These are phyloP conservation scores for Danionella cerebrum DNA, from an alignment of 2,113 vertebrate genomes.

Conservation along the genomic window DNA sequence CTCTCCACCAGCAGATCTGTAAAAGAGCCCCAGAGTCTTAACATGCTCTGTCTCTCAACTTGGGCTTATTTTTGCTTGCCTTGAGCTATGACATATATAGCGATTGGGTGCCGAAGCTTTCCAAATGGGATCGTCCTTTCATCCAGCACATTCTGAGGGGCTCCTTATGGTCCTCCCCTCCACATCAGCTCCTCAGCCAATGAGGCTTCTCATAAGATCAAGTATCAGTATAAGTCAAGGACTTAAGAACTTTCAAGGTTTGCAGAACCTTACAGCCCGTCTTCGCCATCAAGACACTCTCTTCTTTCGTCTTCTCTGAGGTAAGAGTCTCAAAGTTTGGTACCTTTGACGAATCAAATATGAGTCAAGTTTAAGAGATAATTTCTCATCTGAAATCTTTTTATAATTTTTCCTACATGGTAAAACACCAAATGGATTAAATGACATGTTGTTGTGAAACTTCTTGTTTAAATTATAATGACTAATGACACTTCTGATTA, in stretches of 20 bases:
- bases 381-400: too few relatives aligned
- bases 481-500: too few relatives aligned
- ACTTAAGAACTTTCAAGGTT: constrained; percentile 51
- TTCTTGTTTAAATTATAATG: too few relatives aligned
- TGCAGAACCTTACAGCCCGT: constrained; percentile 57
- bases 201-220: constrained; percentile 67
- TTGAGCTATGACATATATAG: constrained; percentile 77
- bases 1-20: constrained; percentile 43
- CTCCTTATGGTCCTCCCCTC: constrained; percentile 54
- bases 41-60: constrained; percentile 16
- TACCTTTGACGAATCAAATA: neutral
- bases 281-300: constrained; percentile 58
- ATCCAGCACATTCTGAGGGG: constrained; percentile 60
- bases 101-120: constrained; percentile 65
- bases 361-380: neutral
- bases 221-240: constrained; percentile 79
- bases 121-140: constrained; percentile 64
- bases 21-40: constrained; percentile 23
- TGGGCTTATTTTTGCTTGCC: constrained; percentile 49
- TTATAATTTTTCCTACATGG: too few relatives aligned
- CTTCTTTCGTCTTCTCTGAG: constrained; percentile 62
- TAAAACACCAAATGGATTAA: too few relatives aligned
- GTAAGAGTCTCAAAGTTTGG: constrained; percentile 57
- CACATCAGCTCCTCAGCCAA: constrained; percentile 61
- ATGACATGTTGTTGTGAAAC: too few relatives aligned